A percentile compares a stretch with the other conserved stretches of the same genome.
Evolutionary conservation across 53 echinoderm and acorn worm species (phyloP).

Genomic region (Mesocentrotus franciscanus): DNA sequence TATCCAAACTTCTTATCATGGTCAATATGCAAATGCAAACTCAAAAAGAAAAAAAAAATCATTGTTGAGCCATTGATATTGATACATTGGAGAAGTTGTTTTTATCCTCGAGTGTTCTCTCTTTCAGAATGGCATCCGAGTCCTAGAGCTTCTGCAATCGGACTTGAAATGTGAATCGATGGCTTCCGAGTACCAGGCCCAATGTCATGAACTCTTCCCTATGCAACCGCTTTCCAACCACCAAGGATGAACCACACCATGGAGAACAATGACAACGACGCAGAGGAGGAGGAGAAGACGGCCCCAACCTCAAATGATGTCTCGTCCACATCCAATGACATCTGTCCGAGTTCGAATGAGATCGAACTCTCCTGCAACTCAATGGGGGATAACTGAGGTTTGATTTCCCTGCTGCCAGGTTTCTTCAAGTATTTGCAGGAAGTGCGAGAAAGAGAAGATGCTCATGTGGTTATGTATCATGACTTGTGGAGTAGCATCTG

Average conservation of each 20-base stretch:
- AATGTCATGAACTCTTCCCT: slow-evolving; percentile 86
- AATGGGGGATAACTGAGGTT: slow-evolving; percentile 59
- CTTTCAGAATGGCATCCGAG: slow-evolving; percentile 80
- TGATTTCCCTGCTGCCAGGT: not conserved
- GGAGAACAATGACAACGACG: slow-evolving; percentile 64
- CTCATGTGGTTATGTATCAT: not conserved
- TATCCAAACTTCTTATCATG: too few relatives aligned
- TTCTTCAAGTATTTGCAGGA: not conserved
- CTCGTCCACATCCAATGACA: slow-evolving; percentile 43
- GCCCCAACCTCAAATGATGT: slow-evolving; percentile 40
- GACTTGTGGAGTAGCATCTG: not conserved
- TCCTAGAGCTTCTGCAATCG: slow-evolving; percentile 72
- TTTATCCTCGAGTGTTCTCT: not conserved
- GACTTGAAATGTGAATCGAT: slow-evolving; percentile 79
- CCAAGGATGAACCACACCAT: slow-evolving; percentile 65
- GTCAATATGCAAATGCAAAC: too few relatives aligned
- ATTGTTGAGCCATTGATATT: too few relatives aligned
- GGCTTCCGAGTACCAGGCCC: slow-evolving; percentile 75
- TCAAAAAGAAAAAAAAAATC: too few relatives aligned
- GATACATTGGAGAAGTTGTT: not conserved
- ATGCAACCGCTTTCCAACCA: slow-evolving; percentile 86
- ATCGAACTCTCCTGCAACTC: slow-evolving; percentile 58
- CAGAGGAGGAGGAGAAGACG: not conserved
- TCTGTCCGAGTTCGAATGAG: slow-evolving; percentile 19
- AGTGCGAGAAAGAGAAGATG: not conserved